Percentiles rank a stretch among this genome's conserved stretches.
phyloP scores from a whole-genome alignment of 2,797 vertebrate species.

The Syngnathus rostellatus region DNA sequence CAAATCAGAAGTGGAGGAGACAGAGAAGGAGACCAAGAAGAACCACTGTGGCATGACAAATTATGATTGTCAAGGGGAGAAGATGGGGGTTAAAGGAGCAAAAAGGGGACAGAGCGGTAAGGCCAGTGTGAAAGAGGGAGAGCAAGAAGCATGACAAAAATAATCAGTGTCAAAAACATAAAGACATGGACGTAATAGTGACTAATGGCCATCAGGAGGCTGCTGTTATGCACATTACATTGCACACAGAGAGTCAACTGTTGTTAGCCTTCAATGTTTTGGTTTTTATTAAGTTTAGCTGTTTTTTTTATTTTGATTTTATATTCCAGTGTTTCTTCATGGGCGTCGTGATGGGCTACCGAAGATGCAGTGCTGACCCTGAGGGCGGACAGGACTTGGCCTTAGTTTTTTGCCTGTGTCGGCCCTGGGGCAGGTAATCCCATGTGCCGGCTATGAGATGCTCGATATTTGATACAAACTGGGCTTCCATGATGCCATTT shows the following conservation, averaged over 20 bases:
- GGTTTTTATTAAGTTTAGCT: too few species aligned
- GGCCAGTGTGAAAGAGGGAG: constrained; percentile 8
- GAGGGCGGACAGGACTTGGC: too few species aligned
- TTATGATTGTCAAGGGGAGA: constrained; percentile 38
- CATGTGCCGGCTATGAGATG: too few species aligned
- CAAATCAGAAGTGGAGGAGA: constrained; percentile 43
- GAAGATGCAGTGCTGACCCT: too few species aligned
- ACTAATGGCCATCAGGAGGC: constrained; percentile 10
- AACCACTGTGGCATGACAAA: constrained; percentile 33
- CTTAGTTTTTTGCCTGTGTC: too few species aligned
- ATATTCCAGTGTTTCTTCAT: too few species aligned
- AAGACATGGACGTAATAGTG: constrained; percentile 9
- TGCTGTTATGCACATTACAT: neutral
- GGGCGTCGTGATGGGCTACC: too few species aligned
- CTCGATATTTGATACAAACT: too few species aligned
- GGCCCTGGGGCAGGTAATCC: too few species aligned
- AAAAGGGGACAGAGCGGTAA: constrained; percentile 7
- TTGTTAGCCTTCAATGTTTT: neutral
- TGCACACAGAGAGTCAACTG: neutral
- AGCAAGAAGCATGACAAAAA: constrained; percentile 15
- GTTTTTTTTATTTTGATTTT: too few species aligned
- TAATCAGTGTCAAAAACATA: constrained; percentile 30
- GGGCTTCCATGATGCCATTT: neutral
- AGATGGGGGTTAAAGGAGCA: constrained; percentile 6
- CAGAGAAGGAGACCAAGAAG: constrained; percentile 31